phyloP scores from a whole-genome alignment of 2,888 invertebrate genomes.

The Athrips mouffetella region DNA sequence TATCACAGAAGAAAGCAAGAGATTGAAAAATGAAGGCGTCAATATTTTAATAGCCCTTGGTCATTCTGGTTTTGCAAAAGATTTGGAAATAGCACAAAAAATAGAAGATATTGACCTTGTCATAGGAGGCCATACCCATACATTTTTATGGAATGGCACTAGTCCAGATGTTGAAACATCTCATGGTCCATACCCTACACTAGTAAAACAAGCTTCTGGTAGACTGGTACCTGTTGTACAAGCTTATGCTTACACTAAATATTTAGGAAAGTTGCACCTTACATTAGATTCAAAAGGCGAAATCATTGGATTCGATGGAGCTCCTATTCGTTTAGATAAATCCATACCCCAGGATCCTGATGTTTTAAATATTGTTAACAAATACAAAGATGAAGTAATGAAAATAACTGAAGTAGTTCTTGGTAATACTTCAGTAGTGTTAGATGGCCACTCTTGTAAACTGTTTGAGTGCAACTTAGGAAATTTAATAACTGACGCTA shows the following conservation, averaged over 20 bases:
- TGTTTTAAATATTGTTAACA: conserved; percentile 78
- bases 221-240: conserved; percentile 90
- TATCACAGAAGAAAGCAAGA: conserved; percentile 81
- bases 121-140: conserved; percentile 94
- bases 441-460: conserved; percentile 85
- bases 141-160: conserved; percentile 89
- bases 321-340: conserved; percentile 85
- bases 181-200: conserved; percentile 87
- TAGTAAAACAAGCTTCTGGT: conserved; percentile 83
- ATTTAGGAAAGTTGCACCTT: conserved; percentile 86
- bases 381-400: conserved; percentile 77
- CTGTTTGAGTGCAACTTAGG: conserved; percentile 90
- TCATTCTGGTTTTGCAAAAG: conserved; percentile 90
- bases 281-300: conserved; percentile 86
- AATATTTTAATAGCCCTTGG: conserved; percentile 92
- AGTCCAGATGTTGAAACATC: conserved; percentile 83
- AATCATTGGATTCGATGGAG: conserved; percentile 81
- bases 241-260: conserved; percentile 94
- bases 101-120: conserved; percentile 91
- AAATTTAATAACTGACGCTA: conserved; percentile 87
- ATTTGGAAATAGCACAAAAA: conserved; percentile 85
- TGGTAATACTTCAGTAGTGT: conserved; percentile 83
- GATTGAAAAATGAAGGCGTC: conserved; percentile 81
- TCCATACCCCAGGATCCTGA: conserved; percentile 82
- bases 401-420: conserved; percentile 75